A percentile compares a stretch with the other conserved stretches of the same genome.
These are phyloP conservation scores for Lasioglossum albipes DNA, from an alignment of 1,140 invertebrate species.

Conservation along the genomic window DNA sequence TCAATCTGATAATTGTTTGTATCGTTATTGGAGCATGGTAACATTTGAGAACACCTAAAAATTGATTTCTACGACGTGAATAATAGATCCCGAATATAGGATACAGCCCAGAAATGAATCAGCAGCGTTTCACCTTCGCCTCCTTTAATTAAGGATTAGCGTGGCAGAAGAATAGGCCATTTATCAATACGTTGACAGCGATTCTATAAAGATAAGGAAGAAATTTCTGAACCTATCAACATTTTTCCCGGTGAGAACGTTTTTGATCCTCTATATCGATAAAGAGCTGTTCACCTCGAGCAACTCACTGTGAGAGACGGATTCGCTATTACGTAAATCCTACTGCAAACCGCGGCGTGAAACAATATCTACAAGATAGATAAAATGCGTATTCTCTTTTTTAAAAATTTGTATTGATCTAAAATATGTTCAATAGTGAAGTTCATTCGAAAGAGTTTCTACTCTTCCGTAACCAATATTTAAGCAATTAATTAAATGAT, in stretches of 20 bases:
- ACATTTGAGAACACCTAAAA: neutral
- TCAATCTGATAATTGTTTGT: no score
- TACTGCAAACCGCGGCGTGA: no score
- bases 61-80: neutral
- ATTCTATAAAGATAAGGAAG: neutral
- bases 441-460: no score
- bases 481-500: no score
- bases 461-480: no score
- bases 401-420: no score
- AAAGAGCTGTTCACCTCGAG: neutral
- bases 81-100: neutral
- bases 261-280: neutral
- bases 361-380: no score
- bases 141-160: slow-evolving; percentile 1
- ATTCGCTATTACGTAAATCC: neutral
- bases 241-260: neutral
- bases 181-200: slow-evolving; percentile 6
- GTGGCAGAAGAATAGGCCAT: neutral
- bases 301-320: neutral
- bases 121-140: neutral
- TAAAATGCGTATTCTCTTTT: no score
- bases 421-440: no score
- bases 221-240: neutral
- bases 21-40: neutral
- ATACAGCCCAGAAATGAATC: neutral